Conservation (phyloP, 1,140 invertebrate species). For the Artemia franciscana region DNA sequence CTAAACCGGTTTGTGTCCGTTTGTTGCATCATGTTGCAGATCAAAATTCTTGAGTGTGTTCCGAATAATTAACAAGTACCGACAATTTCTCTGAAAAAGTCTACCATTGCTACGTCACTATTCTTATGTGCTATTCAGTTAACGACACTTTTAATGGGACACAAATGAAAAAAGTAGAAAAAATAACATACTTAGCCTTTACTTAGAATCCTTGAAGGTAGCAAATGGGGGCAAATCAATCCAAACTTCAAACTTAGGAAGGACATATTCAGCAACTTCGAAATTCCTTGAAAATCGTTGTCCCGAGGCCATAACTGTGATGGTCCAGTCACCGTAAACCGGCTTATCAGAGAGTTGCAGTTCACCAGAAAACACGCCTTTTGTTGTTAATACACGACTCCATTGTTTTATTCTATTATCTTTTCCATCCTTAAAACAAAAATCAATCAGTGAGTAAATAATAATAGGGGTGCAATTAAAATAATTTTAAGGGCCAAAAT, state of each 20-base stretch:
- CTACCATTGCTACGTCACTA: not conserved
- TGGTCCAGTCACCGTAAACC: conserved; percentile 75
- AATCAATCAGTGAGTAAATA: no score
- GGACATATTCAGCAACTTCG: conserved; percentile 67
- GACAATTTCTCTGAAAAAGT: not conserved
- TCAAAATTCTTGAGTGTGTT: no score
- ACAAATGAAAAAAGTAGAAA: not conserved
- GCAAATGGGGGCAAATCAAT: conserved; percentile 54
- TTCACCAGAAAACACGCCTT: conserved; percentile 52
- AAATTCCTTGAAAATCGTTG: conserved; percentile 44
- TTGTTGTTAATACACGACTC: conserved; percentile 34
- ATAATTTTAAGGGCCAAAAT: no score
- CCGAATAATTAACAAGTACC: no score
- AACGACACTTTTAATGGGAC: not conserved
- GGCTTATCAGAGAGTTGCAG: conserved; percentile 55
- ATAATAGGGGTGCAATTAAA: no score
- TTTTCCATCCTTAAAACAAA: conserved; percentile 44
- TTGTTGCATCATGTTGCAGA: no score
- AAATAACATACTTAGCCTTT: conserved; percentile 45
- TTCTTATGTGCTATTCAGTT: not conserved
- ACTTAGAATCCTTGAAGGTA: conserved; percentile 53
- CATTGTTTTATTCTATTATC: conserved; percentile 60
- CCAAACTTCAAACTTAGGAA: conserved; percentile 73
- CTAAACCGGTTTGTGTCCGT: no score
- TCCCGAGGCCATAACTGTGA: conserved; percentile 34